phyloP scores from a whole-genome alignment of 2,888 invertebrate genomes.

The Asteroscopus sphinx region DNA sequence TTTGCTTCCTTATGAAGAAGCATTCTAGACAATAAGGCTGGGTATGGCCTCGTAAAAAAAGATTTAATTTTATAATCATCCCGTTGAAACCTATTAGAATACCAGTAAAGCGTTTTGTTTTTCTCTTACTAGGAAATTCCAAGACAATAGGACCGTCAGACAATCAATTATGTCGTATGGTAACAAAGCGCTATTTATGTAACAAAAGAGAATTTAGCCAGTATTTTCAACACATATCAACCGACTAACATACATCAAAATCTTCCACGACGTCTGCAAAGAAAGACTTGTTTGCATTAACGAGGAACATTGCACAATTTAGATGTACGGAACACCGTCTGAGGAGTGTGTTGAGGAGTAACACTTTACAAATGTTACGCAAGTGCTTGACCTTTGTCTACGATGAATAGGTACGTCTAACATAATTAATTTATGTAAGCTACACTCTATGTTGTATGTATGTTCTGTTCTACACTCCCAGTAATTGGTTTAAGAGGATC shows the following conservation, averaged over 20 bases:
- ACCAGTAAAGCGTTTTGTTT: conserved; percentile 1
- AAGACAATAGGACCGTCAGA: conserved; percentile 4
- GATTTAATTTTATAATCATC: conserved; percentile 24
- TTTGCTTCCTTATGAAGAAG: conserved; percentile 9
- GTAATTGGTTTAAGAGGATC: conserved; percentile 64
- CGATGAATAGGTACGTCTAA: conserved; percentile 47
- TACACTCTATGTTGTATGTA: conserved; percentile 51
- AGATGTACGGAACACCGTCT: conserved; percentile 62
- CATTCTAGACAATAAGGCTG: conserved; percentile 24
- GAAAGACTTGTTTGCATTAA: conserved; percentile 35
- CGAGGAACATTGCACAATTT: conserved; percentile 59
- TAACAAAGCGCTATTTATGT: conserved; percentile 14
- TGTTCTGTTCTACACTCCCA: conserved; percentile 47
- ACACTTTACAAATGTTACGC: conserved; percentile 65
- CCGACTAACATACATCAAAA: conserved; percentile 21
- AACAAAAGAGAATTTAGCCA: background rate
- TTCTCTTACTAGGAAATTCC: background rate
- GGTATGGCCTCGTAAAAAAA: conserved; percentile 9
- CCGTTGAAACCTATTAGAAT: conserved; percentile 1
- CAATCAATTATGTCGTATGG: conserved; percentile 3
- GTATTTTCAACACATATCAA: conserved; percentile 15
- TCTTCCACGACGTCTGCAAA: conserved; percentile 18
- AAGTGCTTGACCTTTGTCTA: conserved; percentile 72
- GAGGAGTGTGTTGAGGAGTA: conserved; percentile 53
- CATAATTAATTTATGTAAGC: conserved; percentile 54